Evolutionary conservation across 2,888 invertebrate genomes (phyloP), one percentile per base, ranked within the genome.

Genomic region (Andrena camellia): DNA sequence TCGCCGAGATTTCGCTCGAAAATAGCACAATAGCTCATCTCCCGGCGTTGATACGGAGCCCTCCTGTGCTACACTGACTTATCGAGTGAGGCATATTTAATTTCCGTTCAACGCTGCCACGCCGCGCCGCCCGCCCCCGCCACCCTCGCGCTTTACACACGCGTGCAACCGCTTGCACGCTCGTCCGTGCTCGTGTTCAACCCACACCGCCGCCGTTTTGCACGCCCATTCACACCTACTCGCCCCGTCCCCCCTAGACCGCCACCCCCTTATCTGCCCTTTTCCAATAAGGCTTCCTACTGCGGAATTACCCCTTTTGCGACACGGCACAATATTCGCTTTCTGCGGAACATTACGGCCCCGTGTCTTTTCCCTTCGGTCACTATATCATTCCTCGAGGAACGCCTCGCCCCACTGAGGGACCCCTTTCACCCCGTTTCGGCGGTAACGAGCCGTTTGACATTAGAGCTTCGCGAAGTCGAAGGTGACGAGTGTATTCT

Each of bases 81-180:
- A 94, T 94, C 94, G 93, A 93, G 92, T 92, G 92, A 93, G 93
- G 93, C 93, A 94, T 94, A 94, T 94, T 94, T 94, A 94, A 94
- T 94, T 94, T 94, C 94, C 94, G 94, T 91, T 93, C 91, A 90
- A 91, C 90, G 89, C 89, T 89, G 86, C 87, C 87, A 77, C 84
- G 74, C 81, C 83, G 81, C 81, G 84, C 85, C 68, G 8, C 29
- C 31, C 50, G 2, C 82, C 77, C 64, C 26, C 54, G 1, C 42
- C 74, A 54, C 62, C 66, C 54, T 5, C 48, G 62, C 62, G 60
- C 74, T 75, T 42, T 31, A 52, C 69, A 68, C 72, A 73, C 78
- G 33, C 68, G 29, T 66, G 69, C 83, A 81, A 62, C 31, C 31
- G 2, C 59, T 29, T 20, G 23, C 26, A 59, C 54, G 42, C 20